Conservation (phyloP, 1,140 invertebrate genomes). For the Temnothorax longispinosus region DNA sequence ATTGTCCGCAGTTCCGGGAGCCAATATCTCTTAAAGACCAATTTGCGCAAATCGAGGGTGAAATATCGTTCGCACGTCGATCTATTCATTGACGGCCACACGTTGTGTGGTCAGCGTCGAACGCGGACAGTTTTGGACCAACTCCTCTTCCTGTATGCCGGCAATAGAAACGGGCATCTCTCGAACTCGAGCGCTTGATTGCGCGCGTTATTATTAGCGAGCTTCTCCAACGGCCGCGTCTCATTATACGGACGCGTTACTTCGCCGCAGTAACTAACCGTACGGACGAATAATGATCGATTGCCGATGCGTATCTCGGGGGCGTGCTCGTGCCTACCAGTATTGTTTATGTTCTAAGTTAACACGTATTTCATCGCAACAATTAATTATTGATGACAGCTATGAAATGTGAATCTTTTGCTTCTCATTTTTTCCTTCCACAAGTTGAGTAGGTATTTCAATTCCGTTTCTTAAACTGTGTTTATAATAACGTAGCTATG, state of each 20-base stretch:
- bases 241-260: constrained; percentile 72
- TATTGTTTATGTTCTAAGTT: constrained; percentile 71
- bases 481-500: neutral
- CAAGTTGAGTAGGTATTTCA: neutral
- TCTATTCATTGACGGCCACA: constrained; percentile 43
- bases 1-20: constrained; percentile 18
- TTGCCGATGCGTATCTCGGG: constrained; percentile 73
- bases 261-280: constrained; percentile 67
- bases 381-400: constrained; percentile 41
- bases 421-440: neutral
- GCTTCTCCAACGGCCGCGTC: constrained; percentile 72
- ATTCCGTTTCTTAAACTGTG: neutral
- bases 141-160: constrained; percentile 50
- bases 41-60: constrained; percentile 51
- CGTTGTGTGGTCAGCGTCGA: constrained; percentile 52
- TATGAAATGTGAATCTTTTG: constrained; percentile 32
- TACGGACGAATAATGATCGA: constrained; percentile 69
- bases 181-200: constrained; percentile 72
- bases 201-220: constrained; percentile 78
- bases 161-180: constrained; percentile 53
- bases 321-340: constrained; percentile 48
- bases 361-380: constrained; percentile 39
- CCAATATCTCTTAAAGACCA: constrained; percentile 47
- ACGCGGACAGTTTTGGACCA: constrained; percentile 53
- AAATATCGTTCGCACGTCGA: constrained; percentile 43